Conservation (phyloP, 2,888 invertebrate genomes). For the Pristionchus arcanus region DNA sequence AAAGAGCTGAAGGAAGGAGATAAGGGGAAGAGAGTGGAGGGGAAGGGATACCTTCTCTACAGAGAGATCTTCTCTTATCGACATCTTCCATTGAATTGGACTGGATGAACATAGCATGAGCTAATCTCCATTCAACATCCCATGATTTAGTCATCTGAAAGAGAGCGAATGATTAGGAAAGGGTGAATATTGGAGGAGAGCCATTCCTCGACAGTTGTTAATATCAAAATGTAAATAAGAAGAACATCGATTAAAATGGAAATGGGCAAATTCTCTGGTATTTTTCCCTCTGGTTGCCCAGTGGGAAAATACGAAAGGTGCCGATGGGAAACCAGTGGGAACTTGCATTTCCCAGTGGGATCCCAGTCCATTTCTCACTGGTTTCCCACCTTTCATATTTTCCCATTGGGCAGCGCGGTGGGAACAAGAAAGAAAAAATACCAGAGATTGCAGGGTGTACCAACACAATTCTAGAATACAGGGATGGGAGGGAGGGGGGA, state of each 20-base stretch:
- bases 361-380: too few relatives aligned
- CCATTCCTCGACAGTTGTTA: neutral
- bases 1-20: neutral
- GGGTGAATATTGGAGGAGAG: too few relatives aligned
- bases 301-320: too few relatives aligned
- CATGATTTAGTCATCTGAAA: neutral
- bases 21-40: neutral
- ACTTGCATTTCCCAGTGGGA: too few relatives aligned
- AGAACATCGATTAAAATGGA: too few relatives aligned
- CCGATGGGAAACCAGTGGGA: too few relatives aligned
- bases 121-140: conserved; percentile 21
- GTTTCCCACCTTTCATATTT: too few relatives aligned
- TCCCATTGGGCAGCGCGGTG: too few relatives aligned
- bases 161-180: neutral
- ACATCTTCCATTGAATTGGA: conserved; percentile 10
- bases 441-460: neutral
- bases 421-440: too few relatives aligned
- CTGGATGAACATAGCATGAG: conserved; percentile 15
- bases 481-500: neutral
- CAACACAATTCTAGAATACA: neutral
- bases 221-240: too few relatives aligned
- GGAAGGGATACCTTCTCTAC: neutral
- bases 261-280: too few relatives aligned
- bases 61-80: neutral
- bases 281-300: too few relatives aligned